phyloP scores from a whole-genome alignment of 2,113 vertebrate species.

The Brienomyrus longianalis region DNA sequence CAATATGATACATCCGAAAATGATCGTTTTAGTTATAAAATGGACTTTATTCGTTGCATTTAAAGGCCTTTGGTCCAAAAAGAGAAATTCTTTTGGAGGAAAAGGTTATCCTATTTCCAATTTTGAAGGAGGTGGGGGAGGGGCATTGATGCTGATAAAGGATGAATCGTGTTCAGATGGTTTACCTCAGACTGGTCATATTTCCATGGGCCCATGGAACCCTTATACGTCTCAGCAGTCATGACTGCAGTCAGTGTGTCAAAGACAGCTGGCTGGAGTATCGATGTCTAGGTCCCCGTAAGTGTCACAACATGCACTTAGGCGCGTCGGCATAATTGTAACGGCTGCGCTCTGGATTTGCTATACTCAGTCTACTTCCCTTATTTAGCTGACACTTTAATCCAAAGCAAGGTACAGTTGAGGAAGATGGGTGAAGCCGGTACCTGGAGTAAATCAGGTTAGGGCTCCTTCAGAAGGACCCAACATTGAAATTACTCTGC shows the following conservation, averaged over 20 bases:
- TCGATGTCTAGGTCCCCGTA: not conserved
- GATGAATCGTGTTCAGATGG: not conserved
- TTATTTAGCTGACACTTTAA: not conserved
- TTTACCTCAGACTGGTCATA: not conserved
- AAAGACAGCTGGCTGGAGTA: not conserved
- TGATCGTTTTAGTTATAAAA: not conserved
- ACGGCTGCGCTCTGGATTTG: not conserved
- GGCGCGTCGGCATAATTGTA: not conserved
- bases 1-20: not conserved
- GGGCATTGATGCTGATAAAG: not conserved
- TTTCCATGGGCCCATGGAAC: not conserved
- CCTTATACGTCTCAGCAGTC: not conserved
- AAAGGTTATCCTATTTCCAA: not conserved
- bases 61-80: not conserved
- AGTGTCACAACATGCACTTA: not conserved
- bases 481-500: not conserved
- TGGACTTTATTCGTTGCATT: not conserved
- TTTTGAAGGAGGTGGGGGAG: not conserved
- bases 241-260: not conserved
- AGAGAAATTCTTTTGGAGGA: not conserved
- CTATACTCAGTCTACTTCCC: not conserved
- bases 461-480: not conserved
- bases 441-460: not conserved
- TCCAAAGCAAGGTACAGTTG: not conserved
- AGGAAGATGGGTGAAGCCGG: not conserved